Evolutionary conservation across 2,797 vertebrate genomes (phyloP).

Genomic region (Syncerus caffer): DNA sequence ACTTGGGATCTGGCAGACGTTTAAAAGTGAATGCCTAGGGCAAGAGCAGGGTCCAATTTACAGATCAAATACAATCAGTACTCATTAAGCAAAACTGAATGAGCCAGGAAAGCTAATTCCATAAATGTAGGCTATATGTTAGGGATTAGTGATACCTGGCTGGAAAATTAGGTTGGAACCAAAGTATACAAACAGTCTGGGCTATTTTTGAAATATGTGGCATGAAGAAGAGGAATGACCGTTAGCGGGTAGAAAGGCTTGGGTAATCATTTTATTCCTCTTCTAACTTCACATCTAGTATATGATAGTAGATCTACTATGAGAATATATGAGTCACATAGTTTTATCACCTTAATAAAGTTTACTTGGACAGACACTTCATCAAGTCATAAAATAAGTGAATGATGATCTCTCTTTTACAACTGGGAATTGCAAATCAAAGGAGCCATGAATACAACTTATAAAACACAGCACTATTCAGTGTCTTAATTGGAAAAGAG

Average conservation of each 20-base stretch:
- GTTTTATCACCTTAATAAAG: slow-evolving; percentile 23
- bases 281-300: not conserved
- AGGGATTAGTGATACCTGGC: slow-evolving; percentile 25
- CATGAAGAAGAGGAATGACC: not conserved
- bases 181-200: slow-evolving; percentile 36
- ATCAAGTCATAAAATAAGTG: not conserved
- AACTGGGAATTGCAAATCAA: not conserved
- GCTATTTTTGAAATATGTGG: slow-evolving; percentile 3
- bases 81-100: not conserved
- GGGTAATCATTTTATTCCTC: slow-evolving; percentile 23
- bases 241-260: not conserved
- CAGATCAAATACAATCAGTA: slow-evolving; percentile 34
- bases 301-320: not conserved
- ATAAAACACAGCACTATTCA: slow-evolving; percentile 3
- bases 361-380: slow-evolving; percentile 9
- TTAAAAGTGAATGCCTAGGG: not conserved
- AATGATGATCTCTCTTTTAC: slow-evolving; percentile 19
- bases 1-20: not conserved
- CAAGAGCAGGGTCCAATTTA: not conserved
- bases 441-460: not conserved
- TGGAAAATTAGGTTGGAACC: slow-evolving; percentile 33
- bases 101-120: slow-evolving; percentile 32
- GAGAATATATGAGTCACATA: not conserved
- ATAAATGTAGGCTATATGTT: not conserved
- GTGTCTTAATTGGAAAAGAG: not conserved